Evolutionary conservation across 2,888 invertebrate genomes (phyloP), one percentile per base, ranked within the genome.

Genomic region (Sinohyriopsis cumingii): DNA sequence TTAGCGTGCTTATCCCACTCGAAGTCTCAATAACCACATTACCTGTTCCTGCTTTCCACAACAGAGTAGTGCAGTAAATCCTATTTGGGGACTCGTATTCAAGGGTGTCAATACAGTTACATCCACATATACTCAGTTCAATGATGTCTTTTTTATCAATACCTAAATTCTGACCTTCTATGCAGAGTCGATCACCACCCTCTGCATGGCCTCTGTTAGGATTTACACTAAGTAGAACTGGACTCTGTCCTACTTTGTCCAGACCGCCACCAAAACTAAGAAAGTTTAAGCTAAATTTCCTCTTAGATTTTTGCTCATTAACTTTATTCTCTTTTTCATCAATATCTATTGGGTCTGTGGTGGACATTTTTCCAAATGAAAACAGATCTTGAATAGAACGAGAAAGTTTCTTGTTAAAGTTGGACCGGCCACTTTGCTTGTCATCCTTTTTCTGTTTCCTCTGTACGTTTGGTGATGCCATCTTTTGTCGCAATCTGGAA

Each of bases 91-190:
- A 88, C 65, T 83, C 84, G 77, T 82, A 89, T 68, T 87, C 87
- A 20, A 89, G 67, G 25, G 84, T 81, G 65, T 83, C 84, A 24
- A 86, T 79, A 60, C 87, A 84, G 72, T 89, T 86, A 67, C 81
- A 81, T n/a, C 86, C 88, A 71, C 88, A 88, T 20, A 89, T 74
- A 67, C 80, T 79, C 59, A 89, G 72, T 54, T 86, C 86, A 55
- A 87, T 69, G 56, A 89, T 83, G 70, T 89, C 89, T 18, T 84
- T 84, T 72, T 84, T 83, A 62, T 83, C 81, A 3, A 82, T 70
- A 12, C 89, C 89, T 56, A 89, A 77, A 78, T 87, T 84, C n/a
- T 75, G 72, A 3, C 89, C 89, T 59, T 85, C 82, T 45, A 89
- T 83, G 20, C 80, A 82, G 12, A 89, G 68, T 66, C 80, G 76